Percentiles rank a stretch among this genome's conserved stretches.
phyloP scores from a whole-genome alignment of 1,140 invertebrate species.

The Homarus americanus region DNA sequence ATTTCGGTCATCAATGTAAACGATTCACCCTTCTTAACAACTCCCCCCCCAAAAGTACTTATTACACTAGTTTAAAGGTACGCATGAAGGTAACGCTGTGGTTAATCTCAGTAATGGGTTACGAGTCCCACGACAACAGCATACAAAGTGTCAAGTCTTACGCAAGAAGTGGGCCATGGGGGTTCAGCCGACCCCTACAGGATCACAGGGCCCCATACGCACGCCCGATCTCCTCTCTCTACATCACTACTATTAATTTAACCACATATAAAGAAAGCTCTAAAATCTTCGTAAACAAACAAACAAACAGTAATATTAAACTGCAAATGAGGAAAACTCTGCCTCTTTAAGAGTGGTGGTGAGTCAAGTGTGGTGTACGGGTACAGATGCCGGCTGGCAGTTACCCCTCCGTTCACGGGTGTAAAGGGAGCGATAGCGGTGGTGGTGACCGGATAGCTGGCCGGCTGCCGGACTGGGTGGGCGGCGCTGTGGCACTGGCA shows the following conservation, averaged over 20 bases:
- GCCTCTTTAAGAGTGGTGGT: not conserved
- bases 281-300: not conserved
- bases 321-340: not conserved
- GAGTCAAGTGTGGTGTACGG: not conserved
- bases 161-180: not conserved
- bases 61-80: not conserved
- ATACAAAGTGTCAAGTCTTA: not conserved
- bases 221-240: slow-evolving; percentile 31
- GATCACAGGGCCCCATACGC: slow-evolving; percentile 66
- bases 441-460: not conserved
- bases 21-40: not conserved
- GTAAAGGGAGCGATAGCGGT: not conserved
- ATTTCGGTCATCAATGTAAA: not conserved
- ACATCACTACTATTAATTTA: slow-evolving; percentile 38
- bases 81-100: not conserved
- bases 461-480: not conserved
- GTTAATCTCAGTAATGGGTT: not conserved
- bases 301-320: not conserved
- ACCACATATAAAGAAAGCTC: not conserved
- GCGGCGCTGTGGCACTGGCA: not conserved
- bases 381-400: not conserved
- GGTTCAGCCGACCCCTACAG: slow-evolving; percentile 66
- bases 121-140: not conserved
- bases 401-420: not conserved
- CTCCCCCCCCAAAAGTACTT: not conserved